A percentile compares a stretch with the other conserved stretches of the same genome.
Conservation (phyloP, 1,140 invertebrate species). For the Trichoplusia ni region DNA sequence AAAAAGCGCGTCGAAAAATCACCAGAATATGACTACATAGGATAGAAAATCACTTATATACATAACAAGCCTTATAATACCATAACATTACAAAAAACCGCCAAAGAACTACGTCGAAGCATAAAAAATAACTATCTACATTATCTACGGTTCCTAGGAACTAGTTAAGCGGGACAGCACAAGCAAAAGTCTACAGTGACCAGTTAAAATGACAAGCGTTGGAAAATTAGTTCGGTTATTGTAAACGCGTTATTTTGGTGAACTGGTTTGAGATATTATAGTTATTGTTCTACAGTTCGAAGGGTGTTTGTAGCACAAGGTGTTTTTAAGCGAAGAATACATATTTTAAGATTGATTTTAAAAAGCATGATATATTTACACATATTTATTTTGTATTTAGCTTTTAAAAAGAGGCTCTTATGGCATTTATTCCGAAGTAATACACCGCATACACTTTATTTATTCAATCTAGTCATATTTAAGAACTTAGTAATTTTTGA, state of each 20-base stretch:
- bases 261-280: background rate
- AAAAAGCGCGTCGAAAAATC: no score
- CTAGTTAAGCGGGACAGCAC: conserved; percentile 20
- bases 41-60: background rate
- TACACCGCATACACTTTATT: no score
- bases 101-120: conserved; percentile 8
- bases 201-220: background rate
- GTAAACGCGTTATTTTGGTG: background rate
- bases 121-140: conserved; percentile 3
- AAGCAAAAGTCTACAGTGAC: conserved; percentile 18
- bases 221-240: background rate
- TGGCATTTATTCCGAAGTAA: no score
- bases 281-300: background rate
- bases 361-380: no score
- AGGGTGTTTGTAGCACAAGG: no score
- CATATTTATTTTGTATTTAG: no score
- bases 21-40: no score
- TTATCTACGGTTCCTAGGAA: background rate
- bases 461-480: no score
- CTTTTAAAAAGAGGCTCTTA: no score
- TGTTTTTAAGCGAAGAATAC: no score
- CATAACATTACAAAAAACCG: background rate
- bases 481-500: no score
- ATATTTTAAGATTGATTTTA: no score
- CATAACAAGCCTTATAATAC: background rate